Percentiles rank a stretch among this genome's conserved stretches.
These are phyloP conservation scores for Gila orcuttii DNA, from an alignment of 2,113 vertebrate species.

Conservation along the genomic window DNA sequence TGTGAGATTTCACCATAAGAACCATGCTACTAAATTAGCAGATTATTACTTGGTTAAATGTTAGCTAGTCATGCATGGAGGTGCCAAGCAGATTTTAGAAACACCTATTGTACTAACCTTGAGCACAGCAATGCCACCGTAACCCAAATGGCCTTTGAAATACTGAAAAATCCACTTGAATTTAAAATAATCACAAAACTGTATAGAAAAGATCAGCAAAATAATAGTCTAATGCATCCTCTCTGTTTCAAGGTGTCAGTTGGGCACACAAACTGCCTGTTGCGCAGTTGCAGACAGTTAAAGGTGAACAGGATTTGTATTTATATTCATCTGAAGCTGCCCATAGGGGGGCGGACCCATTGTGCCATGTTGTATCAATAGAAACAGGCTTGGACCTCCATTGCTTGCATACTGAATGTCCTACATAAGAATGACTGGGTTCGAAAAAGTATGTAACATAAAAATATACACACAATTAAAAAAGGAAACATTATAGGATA, in stretches of 20 bases:
- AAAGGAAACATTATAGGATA: neutral
- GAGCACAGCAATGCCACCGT: slow-evolving; percentile 62
- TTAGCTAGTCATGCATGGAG: slow-evolving; percentile 51
- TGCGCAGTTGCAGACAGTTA: slow-evolving; percentile 54
- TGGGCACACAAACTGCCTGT: slow-evolving; percentile 60
- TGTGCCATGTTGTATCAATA: slow-evolving; percentile 33
- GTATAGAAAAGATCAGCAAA: slow-evolving; percentile 18
- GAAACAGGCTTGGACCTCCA: slow-evolving; percentile 17
- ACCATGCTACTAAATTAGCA: slow-evolving; percentile 20
- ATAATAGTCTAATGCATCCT: slow-evolving; percentile 41
- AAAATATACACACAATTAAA: neutral
- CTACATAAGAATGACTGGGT: neutral
- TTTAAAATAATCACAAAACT: neutral
- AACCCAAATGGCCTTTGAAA: neutral
- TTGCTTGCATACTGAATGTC: neutral
- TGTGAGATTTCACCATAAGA: neutral
- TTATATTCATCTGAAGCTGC: slow-evolving; percentile 45
- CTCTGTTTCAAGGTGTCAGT: slow-evolving; percentile 46
- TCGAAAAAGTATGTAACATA: neutral
- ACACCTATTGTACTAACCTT: slow-evolving; percentile 83
- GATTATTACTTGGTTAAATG: slow-evolving; percentile 56
- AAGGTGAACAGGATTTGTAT: slow-evolving; percentile 58
- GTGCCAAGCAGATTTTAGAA: slow-evolving; percentile 46
- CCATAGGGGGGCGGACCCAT: slow-evolving; percentile 31
- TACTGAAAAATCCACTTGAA: slow-evolving; percentile 41